A percentile compares a stretch with the other conserved stretches of the same genome.
Conservation (phyloP, 2,113 vertebrate species). For the Nestor notabilis region DNA sequence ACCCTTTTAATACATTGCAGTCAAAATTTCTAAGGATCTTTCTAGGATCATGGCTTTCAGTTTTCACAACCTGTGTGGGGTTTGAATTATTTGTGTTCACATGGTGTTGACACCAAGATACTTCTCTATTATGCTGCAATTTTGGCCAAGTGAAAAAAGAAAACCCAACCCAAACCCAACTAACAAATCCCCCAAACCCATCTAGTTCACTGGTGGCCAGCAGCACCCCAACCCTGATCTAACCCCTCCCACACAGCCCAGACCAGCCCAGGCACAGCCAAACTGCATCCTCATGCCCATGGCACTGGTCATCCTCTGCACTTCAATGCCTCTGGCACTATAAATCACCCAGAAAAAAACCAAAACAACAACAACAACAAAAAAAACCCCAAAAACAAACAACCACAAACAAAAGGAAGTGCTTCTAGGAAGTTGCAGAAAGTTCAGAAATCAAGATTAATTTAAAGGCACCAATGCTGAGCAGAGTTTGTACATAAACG, state of each 20-base stretch:
- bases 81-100: background rate
- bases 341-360: accelerated
- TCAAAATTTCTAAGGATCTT: background rate
- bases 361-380: too few relatives aligned
- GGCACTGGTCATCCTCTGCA: accelerated
- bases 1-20: too few relatives aligned
- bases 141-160: background rate
- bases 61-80: background rate
- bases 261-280: background rate
- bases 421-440: background rate
- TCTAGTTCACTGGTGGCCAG: background rate
- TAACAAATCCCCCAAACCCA: background rate
- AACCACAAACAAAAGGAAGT: too few relatives aligned
- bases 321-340: background rate
- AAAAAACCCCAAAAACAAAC: too few relatives aligned
- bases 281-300: accelerated
- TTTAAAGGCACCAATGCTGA: background rate
- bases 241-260: background rate
- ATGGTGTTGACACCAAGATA: background rate
- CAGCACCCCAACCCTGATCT: background rate
- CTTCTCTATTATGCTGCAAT: background rate
- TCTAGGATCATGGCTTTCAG: background rate
- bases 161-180: background rate
- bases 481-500: accelerated
- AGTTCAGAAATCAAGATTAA: background rate